Conservation (phyloP, 2,888 invertebrate genomes). For the Andrena marginata region DNA sequence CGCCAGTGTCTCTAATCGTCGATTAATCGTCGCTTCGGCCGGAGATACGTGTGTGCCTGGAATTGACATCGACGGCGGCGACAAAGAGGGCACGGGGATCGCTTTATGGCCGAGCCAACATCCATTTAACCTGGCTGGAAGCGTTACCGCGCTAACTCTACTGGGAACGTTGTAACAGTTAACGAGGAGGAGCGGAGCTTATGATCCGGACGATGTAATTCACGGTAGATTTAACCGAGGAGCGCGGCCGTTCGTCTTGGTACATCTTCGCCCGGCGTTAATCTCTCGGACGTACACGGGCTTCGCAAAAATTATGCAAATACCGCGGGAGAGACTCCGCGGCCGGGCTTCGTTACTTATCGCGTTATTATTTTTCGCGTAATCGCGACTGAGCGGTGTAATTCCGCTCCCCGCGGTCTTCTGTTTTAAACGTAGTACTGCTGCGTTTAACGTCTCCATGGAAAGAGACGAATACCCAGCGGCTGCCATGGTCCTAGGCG, state of each 20-base stretch:
- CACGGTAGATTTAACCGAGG: constrained; percentile 37
- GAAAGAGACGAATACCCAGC: background rate
- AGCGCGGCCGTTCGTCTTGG: background rate
- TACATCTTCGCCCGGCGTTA: background rate
- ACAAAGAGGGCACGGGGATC: constrained; percentile 5
- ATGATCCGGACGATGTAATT: constrained; percentile 55
- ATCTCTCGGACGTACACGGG: constrained; percentile 6
- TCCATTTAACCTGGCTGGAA: constrained; percentile 42
- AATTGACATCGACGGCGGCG: background rate
- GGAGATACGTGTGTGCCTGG: background rate
- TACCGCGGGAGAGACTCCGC: background rate
- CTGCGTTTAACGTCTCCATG: background rate
- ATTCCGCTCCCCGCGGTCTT: background rate
- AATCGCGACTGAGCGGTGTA: background rate
- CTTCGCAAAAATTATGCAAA: constrained; percentile 24
- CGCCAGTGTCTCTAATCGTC: background rate
- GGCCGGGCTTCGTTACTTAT: background rate
- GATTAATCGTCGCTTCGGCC: constrained; percentile 10
- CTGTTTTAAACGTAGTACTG: background rate
- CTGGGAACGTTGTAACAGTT: constrained; percentile 48
- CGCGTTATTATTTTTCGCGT: background rate
- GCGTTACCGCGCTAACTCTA: constrained; percentile 40
- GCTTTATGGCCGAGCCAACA: constrained; percentile 23
- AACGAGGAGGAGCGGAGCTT: constrained; percentile 54
- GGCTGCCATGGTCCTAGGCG: background rate